phyloP scores from a whole-genome alignment of 2,113 vertebrate genomes.

The Hystrix brachyura region DNA sequence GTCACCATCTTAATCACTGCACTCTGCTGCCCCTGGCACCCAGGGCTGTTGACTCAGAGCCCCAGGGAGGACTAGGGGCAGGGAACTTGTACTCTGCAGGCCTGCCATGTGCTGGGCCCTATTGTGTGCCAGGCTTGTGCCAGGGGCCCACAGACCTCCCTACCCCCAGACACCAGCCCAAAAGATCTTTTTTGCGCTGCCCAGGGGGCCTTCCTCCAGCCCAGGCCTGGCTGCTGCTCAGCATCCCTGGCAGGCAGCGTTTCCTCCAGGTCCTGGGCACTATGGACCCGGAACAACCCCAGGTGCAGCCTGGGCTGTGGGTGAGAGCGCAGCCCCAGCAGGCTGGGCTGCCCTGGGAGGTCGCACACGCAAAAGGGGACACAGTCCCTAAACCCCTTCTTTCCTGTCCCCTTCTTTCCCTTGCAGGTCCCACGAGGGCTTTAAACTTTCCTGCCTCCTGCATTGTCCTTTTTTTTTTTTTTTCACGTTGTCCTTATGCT shows the following conservation, averaged over 20 bases:
- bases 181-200: accelerated
- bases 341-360: background rate
- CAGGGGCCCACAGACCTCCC: background rate
- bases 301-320: background rate
- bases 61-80: background rate
- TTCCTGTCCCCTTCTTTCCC: background rate
- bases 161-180: background rate
- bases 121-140: background rate
- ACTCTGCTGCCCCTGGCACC: background rate
- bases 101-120: background rate
- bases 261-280: background rate
- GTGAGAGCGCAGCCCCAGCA: background rate
- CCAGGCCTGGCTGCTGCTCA: background rate
- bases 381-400: background rate
- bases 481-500: background rate
- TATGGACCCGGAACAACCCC: accelerated
- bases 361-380: background rate
- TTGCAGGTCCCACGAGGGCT: background rate
- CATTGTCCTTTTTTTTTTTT: background rate
- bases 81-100: background rate
- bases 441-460: background rate
- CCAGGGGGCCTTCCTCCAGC: background rate
- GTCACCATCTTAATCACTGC: background rate
- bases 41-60: background rate
- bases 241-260: accelerated